phyloP scores from a whole-genome alignment of 2,113 vertebrate genomes.

The Marcusenius ussheri region DNA sequence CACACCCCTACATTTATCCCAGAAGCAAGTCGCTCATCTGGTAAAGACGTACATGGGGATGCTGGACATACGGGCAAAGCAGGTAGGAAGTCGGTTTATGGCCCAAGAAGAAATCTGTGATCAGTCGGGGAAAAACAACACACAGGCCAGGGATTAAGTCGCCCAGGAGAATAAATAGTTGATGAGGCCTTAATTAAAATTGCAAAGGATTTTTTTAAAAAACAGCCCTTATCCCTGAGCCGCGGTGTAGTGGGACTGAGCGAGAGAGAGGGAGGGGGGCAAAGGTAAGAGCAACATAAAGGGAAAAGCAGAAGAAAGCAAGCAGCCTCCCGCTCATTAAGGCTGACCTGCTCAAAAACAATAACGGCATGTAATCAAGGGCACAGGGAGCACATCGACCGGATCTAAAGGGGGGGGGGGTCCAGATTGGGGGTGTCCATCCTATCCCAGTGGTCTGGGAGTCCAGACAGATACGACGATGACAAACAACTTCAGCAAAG shows the following conservation, averaged over 20 bases:
- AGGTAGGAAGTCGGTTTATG: background rate
- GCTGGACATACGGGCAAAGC: background rate
- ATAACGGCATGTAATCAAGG: background rate
- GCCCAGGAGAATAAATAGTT: constrained; percentile 13
- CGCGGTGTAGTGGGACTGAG: background rate
- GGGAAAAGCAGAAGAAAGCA: background rate
- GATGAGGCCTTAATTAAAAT: constrained; percentile 16
- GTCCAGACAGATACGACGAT: background rate
- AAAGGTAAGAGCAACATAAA: background rate
- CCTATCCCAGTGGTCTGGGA: background rate
- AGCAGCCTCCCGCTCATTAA: background rate
- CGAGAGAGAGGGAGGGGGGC: background rate
- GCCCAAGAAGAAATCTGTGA: background rate
- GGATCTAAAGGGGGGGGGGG: too few species aligned
- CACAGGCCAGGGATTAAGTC: background rate
- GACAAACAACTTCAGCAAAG: background rate
- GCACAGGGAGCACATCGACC: background rate
- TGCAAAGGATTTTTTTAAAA: background rate
- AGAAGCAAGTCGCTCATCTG: background rate
- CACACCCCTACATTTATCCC: background rate
- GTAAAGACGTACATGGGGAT: background rate
- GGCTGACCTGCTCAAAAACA: background rate
- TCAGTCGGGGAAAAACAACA: background rate
- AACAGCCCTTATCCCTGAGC: background rate
- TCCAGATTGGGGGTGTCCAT: background rate